phyloP scores from a whole-genome alignment of 2,888 invertebrate genomes.

The Rhodophaea formosa region DNA sequence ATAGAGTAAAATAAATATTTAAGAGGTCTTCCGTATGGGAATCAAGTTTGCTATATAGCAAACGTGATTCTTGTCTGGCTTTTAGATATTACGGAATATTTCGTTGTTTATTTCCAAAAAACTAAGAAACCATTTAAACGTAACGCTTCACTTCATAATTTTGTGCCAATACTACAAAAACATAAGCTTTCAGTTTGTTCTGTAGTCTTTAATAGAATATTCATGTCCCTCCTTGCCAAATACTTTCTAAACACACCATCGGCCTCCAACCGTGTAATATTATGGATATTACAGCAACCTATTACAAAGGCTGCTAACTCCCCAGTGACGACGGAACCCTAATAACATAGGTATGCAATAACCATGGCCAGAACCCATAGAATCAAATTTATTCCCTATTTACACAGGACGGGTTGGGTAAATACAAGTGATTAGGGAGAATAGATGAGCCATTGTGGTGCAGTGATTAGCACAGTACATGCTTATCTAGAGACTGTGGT shows the following conservation, averaged over 20 bases:
- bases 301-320: slow-evolving; percentile 9
- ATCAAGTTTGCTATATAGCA: too few relatives aligned
- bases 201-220: not conserved
- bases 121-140: too few relatives aligned
- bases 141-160: too few relatives aligned
- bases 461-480: too few relatives aligned
- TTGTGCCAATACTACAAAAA: too few relatives aligned
- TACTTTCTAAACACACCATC: not conserved
- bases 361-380: slow-evolving; percentile 12
- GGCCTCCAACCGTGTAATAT: not conserved
- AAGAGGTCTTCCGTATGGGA: too few relatives aligned
- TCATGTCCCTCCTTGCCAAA: not conserved
- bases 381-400: slow-evolving; percentile 25
- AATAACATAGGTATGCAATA: slow-evolving; percentile 16
- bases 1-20: too few relatives aligned
- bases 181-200: too few relatives aligned
- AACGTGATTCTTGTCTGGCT: too few relatives aligned
- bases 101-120: too few relatives aligned
- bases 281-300: slow-evolving; percentile 2
- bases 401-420: slow-evolving; percentile 38
- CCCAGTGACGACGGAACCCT: slow-evolving; percentile 5
- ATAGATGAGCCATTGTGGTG: not conserved
- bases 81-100: too few relatives aligned
- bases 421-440: slow-evolving; percentile 28
- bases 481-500: too few relatives aligned